Evolutionary conservation across 2,113 vertebrate species (phyloP).

Genomic region (Sakesphorus luctuosus): DNA sequence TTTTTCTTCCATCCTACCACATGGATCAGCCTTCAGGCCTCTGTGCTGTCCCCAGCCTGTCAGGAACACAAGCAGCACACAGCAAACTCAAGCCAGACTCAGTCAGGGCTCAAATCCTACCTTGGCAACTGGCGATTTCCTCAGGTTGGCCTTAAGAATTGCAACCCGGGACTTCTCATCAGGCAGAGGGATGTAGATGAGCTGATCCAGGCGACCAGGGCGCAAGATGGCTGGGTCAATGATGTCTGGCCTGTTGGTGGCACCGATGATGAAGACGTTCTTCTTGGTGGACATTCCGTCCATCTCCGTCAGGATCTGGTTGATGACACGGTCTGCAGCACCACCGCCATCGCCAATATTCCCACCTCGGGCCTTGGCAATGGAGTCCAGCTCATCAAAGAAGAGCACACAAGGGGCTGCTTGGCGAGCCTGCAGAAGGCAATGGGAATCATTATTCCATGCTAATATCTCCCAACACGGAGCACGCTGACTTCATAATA

Average conservation of each 20-base stretch:
- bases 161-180: conserved; percentile 97
- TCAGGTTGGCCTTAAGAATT: conserved; percentile 96
- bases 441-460: fast-evolving
- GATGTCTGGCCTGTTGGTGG: conserved; percentile 98
- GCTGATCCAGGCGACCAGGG: conserved; percentile 95
- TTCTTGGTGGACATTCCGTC: conserved; percentile 99
- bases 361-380: conserved; percentile 96
- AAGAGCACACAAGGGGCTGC: conserved; percentile 96
- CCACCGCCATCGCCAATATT: conserved; percentile 95
- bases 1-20: not conserved
- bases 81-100: not conserved
- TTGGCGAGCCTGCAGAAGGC: conserved; percentile 86
- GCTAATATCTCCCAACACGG: fast-evolving
- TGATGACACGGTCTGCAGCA: conserved; percentile 96
- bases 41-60: not conserved
- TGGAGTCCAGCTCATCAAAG: conserved; percentile 98
- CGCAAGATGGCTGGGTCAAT: conserved; percentile 97
- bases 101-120: conserved; percentile 50
- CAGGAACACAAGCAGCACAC: fast-evolving
- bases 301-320: conserved; percentile 99
- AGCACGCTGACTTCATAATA: fast-evolving
- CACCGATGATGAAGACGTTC: conserved; percentile 98
- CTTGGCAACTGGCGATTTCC: conserved; percentile 98
- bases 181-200: conserved; percentile 97
- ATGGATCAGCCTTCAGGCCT: not conserved